Percentiles rank a stretch among this genome's conserved stretches.
phyloP scores from a whole-genome alignment of 2,888 invertebrate genomes.

The Calephelis perditalis region DNA sequence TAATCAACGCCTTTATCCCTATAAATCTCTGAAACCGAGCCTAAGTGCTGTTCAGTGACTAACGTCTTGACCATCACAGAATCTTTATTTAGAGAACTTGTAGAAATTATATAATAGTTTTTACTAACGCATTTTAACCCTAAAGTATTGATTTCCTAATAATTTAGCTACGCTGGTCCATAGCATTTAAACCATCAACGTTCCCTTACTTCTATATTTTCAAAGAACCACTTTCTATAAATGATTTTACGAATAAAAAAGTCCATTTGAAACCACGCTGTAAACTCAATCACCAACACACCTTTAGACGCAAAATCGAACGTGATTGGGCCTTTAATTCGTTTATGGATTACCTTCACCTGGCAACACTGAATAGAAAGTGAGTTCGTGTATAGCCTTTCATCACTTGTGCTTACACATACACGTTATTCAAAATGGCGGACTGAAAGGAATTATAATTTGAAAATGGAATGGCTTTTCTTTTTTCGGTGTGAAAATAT shows the following conservation, averaged over 20 bases:
- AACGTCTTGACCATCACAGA: too few relatives aligned
- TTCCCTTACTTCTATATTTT: neutral
- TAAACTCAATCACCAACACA: conserved; percentile 25
- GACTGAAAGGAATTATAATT: conserved; percentile 25
- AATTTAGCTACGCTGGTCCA: too few relatives aligned
- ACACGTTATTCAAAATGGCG: conserved; percentile 30
- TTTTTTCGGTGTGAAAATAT: conserved; percentile 5
- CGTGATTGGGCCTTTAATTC: conserved; percentile 46
- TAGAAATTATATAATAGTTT: too few relatives aligned
- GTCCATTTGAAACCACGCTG: conserved; percentile 24
- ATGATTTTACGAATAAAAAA: conserved; percentile 19
- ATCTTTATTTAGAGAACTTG: too few relatives aligned
- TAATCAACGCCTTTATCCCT: too few relatives aligned
- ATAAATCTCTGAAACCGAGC: too few relatives aligned
- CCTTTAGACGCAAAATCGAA: conserved; percentile 29
- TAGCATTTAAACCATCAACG: conserved; percentile 1
- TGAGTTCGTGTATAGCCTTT: conserved; percentile 33
- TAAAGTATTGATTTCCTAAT: too few relatives aligned
- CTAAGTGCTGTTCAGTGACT: too few relatives aligned
- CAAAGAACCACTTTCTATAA: conserved; percentile 18
- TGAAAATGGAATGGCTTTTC: conserved; percentile 6
- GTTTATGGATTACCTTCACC: conserved; percentile 37
- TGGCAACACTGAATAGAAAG: conserved; percentile 31
- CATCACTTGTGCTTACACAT: conserved; percentile 28
- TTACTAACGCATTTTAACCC: too few relatives aligned